phyloP scores from a whole-genome alignment of 2,888 invertebrate genomes.

The Ophioninae sp. region DNA sequence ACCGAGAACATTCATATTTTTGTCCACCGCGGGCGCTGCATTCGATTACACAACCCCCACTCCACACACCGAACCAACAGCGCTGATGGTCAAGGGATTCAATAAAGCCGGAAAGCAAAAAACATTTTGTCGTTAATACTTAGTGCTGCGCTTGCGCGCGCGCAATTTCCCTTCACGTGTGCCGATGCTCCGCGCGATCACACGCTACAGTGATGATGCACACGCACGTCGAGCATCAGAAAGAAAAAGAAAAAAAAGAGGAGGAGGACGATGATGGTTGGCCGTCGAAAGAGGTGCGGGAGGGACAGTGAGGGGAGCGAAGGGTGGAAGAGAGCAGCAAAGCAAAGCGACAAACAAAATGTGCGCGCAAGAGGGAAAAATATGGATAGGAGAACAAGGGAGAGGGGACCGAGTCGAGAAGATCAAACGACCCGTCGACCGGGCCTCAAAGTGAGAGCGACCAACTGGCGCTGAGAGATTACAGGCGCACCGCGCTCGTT shows the following conservation, averaged over 20 bases:
- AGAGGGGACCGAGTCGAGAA: conserved; percentile 50
- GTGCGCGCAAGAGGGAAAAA: conserved; percentile 35
- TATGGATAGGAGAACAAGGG: conserved; percentile 51
- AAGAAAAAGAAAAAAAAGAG: conserved; percentile 17
- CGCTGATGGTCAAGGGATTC: not conserved
- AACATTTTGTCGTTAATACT: conserved; percentile 51
- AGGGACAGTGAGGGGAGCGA: conserved; percentile 30
- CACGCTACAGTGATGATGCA: conserved; percentile 13
- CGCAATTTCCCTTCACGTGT: conserved; percentile 24
- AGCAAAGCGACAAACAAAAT: conserved; percentile 30
- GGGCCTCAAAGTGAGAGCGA: conserved; percentile 65
- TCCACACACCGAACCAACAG: no score
- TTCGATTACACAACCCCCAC: no score
- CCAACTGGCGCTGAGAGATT: conserved; percentile 65
- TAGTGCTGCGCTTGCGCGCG: conserved; percentile 29
- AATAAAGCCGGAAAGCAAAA: conserved; percentile 41
- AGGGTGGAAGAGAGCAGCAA: conserved; percentile 66
- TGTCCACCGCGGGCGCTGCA: no score
- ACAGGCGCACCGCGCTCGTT: conserved; percentile 64
- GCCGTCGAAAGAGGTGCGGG: not conserved
- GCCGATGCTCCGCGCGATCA: conserved; percentile 19
- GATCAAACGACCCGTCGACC: conserved; percentile 64
- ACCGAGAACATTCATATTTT: no score
- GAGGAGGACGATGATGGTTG: not conserved
- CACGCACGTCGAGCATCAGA: conserved; percentile 2